A percentile compares a stretch with the other conserved stretches of the same genome.
Conservation (phyloP, 2,888 invertebrate genomes). For the Drosophila peninsularis region DNA sequence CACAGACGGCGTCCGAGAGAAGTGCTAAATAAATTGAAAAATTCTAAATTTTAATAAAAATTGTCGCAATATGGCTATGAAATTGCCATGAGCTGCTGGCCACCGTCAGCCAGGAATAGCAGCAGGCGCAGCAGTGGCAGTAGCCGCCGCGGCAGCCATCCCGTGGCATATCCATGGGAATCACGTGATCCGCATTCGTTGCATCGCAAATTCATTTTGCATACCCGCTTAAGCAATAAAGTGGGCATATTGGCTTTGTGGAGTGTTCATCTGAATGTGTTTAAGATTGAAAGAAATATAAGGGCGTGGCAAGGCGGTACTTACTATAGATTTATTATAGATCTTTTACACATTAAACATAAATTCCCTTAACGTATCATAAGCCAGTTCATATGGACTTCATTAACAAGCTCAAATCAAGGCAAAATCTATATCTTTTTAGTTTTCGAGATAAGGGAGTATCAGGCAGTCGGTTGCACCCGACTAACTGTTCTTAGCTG, state of each 20-base stretch:
- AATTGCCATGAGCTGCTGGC: slow-evolving; percentile 66
- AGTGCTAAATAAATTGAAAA: slow-evolving; percentile 77
- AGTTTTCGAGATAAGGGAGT: neutral
- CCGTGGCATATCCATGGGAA: slow-evolving; percentile 45
- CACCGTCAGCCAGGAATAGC: slow-evolving; percentile 12
- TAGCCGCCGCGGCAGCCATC: slow-evolving; percentile 7
- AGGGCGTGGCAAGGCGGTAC: neutral
- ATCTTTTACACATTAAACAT: too few species aligned
- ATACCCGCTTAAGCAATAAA: neutral
- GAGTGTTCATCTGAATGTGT: neutral
- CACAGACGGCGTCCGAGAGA: slow-evolving; percentile 14
- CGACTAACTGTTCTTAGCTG: neutral
- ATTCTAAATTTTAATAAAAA: slow-evolving; percentile 78
- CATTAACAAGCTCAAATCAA: too few species aligned
- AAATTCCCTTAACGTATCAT: too few species aligned
- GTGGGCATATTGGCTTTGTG: neutral
- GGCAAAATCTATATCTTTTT: too few species aligned
- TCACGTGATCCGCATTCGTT: slow-evolving; percentile 62
- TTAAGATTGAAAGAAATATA: neutral
- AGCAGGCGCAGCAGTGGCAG: slow-evolving; percentile 3
- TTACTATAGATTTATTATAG: too few species aligned
- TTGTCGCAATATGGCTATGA: slow-evolving; percentile 79
- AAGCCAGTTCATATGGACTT: too few species aligned
- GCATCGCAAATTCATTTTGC: slow-evolving; percentile 52
- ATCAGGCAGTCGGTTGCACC: neutral